Percentiles rank a stretch among this genome's conserved stretches.
These are phyloP conservation scores for Phoxinus dragarum DNA, from an alignment of 2,797 vertebrate genomes.

Conservation along the genomic window DNA sequence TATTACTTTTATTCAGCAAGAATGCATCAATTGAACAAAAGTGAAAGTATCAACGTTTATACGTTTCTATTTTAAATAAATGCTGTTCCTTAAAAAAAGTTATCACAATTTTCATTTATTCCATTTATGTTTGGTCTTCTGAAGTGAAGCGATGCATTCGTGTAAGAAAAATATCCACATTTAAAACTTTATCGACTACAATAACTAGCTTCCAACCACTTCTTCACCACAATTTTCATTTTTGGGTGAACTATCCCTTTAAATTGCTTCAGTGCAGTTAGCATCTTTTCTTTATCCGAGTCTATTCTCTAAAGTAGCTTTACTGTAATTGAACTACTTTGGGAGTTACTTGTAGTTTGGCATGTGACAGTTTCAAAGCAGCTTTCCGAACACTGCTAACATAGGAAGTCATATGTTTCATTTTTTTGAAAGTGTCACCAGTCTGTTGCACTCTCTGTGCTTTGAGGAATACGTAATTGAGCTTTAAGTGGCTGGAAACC, in stretches of 20 bases:
- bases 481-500: slow-evolving; percentile 44
- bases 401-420: not conserved
- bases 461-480: slow-evolving; percentile 13
- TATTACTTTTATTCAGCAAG: no score
- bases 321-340: not conserved
- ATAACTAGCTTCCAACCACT: no score
- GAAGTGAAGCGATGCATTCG: no score
- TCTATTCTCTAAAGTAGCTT: not conserved
- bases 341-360: not conserved
- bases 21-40: no score
- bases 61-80: no score
- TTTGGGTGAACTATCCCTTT: not conserved
- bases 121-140: no score
- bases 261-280: not conserved
- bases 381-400: not conserved
- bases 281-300: not conserved
- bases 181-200: no score
- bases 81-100: no score
- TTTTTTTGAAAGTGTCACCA: not conserved
- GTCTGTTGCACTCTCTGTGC: not conserved
- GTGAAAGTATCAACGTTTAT: no score
- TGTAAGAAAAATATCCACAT: no score
- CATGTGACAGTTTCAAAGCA: not conserved
- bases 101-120: no score
- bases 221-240: no score